Conservation (phyloP, 2,797 vertebrate genomes). For the Gobionotothen gibberifrons region DNA sequence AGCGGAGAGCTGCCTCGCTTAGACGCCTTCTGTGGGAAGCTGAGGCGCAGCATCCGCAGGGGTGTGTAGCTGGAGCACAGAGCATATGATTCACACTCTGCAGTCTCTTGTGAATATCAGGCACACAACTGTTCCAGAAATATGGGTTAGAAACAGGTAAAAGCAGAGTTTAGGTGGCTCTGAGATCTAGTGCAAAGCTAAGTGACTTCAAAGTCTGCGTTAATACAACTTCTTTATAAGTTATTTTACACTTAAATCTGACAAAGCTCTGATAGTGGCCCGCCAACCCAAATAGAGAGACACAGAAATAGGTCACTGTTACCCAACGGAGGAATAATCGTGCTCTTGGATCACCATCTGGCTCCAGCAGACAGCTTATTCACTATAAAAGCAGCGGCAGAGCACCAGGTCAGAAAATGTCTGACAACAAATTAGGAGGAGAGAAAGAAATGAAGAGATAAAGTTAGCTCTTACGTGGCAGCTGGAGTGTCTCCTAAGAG, state of each 20-base stretch:
- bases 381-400: constrained; percentile 20
- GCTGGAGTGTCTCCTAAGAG: not conserved
- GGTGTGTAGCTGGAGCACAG: constrained; percentile 74
- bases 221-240: constrained; percentile 8
- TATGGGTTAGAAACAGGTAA: not conserved
- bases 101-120: constrained; percentile 4
- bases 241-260: not conserved
- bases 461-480: not conserved
- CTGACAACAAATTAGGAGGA: constrained; percentile 27
- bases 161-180: not conserved
- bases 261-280: not conserved
- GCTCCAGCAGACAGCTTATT: constrained; percentile 31
- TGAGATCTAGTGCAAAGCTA: not conserved
- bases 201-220: not conserved
- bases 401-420: constrained; percentile 35
- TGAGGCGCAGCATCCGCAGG: constrained; percentile 90
- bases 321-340: constrained; percentile 36
- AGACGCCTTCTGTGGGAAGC: constrained; percentile 91
- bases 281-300: constrained; percentile 27
- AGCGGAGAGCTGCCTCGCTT: constrained; percentile 87
- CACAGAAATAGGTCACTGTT: constrained; percentile 54
- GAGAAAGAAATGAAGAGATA: constrained; percentile 23
- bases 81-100: constrained; percentile 31
- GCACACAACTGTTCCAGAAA: not conserved
- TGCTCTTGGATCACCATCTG: constrained; percentile 53